A percentile compares a stretch with the other conserved stretches of the same genome.
Evolutionary conservation across 2,888 invertebrate genomes (phyloP).

Genomic region (Melieria omissa): DNA sequence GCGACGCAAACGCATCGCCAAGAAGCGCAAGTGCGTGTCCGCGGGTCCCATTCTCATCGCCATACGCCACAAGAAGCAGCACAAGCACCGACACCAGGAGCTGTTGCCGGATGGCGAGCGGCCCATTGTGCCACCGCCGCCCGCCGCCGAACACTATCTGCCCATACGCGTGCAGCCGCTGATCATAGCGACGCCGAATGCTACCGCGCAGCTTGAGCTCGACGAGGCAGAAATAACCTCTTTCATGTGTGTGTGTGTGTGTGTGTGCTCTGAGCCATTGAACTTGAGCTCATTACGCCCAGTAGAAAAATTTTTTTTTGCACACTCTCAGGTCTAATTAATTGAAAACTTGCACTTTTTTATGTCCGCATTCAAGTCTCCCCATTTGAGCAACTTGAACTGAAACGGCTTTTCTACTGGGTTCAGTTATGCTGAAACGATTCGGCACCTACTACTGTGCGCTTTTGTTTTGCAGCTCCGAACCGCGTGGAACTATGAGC

Average conservation of each 20-base stretch:
- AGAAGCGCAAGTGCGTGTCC: slow-evolving; percentile 63
- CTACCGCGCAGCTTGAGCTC: slow-evolving; percentile 19
- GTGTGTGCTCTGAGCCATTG: slow-evolving; percentile 8
- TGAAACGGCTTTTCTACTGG: background rate
- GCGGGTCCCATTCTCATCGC: slow-evolving; percentile 63
- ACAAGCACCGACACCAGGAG: slow-evolving; percentile 24
- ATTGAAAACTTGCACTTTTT: background rate
- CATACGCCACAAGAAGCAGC: slow-evolving; percentile 44
- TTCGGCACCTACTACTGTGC: background rate
- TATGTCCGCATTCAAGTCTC: background rate
- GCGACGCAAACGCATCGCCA: slow-evolving; percentile 57
- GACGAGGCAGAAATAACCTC: slow-evolving; percentile 47
- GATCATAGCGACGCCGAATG: slow-evolving; percentile 42
- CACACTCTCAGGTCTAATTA: background rate
- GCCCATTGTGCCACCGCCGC: background rate
- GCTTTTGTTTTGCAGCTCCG: slow-evolving; percentile 58
- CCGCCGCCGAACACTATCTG: slow-evolving; percentile 37
- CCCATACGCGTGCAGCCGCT: slow-evolving; percentile 53
- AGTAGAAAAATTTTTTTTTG: slow-evolving; percentile 6
- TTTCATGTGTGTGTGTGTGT: slow-evolving; percentile 55
- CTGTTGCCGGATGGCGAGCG: slow-evolving; percentile 5
- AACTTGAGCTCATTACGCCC: background rate
- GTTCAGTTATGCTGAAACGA: background rate
- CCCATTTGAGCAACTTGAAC: background rate
- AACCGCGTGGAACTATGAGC: slow-evolving; percentile 65